Evolutionary conservation across 2,888 invertebrate species (phyloP).

Genomic region (Cryptocephalus moraei): DNA sequence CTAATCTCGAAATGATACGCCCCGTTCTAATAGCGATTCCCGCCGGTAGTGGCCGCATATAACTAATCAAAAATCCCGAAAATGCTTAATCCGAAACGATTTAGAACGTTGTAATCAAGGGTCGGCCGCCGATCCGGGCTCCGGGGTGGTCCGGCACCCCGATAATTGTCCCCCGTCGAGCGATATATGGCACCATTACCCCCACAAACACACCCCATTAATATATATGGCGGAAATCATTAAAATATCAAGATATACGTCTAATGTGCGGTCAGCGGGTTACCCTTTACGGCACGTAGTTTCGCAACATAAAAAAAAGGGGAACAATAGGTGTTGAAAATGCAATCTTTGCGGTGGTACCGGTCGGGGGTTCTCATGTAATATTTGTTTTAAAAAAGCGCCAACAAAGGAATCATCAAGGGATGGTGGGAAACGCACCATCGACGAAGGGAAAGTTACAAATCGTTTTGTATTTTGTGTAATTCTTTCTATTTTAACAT

Average conservation of each 20-base stretch:
- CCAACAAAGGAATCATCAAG: too few species aligned
- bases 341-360: neutral
- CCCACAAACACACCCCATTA: conserved; percentile 21
- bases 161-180: conserved; percentile 21
- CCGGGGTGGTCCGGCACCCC: conserved; percentile 21
- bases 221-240: conserved; percentile 20
- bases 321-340: conserved; percentile 1
- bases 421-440: too few species aligned
- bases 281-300: conserved; percentile 3
- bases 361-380: neutral
- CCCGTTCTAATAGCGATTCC: neutral
- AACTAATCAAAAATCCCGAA: neutral
- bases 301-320: neutral
- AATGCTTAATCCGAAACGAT: conserved; percentile 4
- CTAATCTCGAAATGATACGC: conserved; percentile 3
- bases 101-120: conserved; percentile 7
- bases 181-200: conserved; percentile 25
- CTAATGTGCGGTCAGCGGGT: conserved; percentile 9
- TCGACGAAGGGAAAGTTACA: too few species aligned
- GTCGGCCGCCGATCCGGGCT: conserved; percentile 17
- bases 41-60: neutral
- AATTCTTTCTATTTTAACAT: too few species aligned
- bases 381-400: neutral
- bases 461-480: too few species aligned
- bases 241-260: conserved; percentile 7